Evolutionary conservation across 2,113 vertebrate species (phyloP), one percentile per base, ranked within the genome.

Genomic region (Noturus placidus): DNA sequence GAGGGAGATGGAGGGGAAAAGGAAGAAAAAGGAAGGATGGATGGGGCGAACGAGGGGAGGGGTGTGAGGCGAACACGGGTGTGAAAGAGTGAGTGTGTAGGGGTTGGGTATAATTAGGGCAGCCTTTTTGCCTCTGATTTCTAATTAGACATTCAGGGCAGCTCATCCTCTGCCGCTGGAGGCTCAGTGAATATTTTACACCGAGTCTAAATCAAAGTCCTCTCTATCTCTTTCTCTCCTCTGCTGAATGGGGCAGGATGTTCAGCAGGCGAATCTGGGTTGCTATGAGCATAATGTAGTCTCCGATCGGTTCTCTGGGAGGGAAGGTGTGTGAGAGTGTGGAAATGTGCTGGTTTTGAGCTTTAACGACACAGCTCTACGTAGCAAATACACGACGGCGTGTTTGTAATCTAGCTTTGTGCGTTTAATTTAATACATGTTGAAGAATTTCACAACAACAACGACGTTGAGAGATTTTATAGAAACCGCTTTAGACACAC

Each of bases 141-240:
- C 90, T 91, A 91, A 91, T 91, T 92, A 91, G 90, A 90, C 91
- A 92, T 91, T 92, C 91, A 91, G 89, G 88, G 83, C 89, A 89
- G 89, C 84, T 82, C 90, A 70, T 81, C 56, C 86, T 83, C 35
- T 83, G 88, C 81, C 76, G 89, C 91, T 91, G 87, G 85, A 91
- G 88, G 89, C 90, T 87, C 76, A 27, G 84, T 87, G 91, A 91
- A 91, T 90, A 91, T 92, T 91, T 92, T 91, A 90, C 85, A 87
- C 87, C 52, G 85, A 91, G 89, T 87, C 89, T 88, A 91, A 92
- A 91, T 91, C 90, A 91, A 91, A 90, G 88, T 91, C 78, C 69
- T 86, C 79, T 89, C 87, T 88, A 85, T 88, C 83, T 67, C 57
- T 79, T 83, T 87, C 38, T 77, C 61, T 57, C 86, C 30, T 22